A percentile compares a stretch with the other conserved stretches of the same genome.
phyloP scores from a whole-genome alignment of 2,797 vertebrate species.

The Euthynnus affinis region DNA sequence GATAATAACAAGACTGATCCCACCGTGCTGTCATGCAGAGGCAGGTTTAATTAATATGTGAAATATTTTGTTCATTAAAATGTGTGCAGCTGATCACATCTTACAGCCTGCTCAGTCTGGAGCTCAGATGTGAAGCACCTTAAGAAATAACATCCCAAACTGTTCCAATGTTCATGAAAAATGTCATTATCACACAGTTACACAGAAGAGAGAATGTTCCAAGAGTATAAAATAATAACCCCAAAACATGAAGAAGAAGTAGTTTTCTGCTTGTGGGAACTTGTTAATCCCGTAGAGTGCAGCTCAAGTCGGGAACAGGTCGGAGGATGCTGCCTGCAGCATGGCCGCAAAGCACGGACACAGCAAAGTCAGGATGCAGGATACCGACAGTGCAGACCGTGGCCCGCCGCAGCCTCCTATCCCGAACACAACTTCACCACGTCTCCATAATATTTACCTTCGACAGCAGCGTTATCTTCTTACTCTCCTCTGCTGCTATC shows the following conservation, averaged over 20 bases:
- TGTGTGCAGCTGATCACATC: constrained; percentile 53
- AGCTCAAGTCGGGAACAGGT: constrained; percentile 70
- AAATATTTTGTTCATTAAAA: constrained; percentile 38
- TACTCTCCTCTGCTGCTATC: background rate
- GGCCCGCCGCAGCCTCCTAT: constrained; percentile 67
- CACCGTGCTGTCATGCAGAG: constrained; percentile 35
- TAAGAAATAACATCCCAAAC: background rate
- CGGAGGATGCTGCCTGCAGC: constrained; percentile 75
- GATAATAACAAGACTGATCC: constrained; percentile 44
- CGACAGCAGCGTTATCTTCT: background rate
- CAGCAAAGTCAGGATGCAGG: constrained; percentile 67
- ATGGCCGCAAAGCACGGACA: constrained; percentile 72
- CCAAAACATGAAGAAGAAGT: constrained; percentile 4
- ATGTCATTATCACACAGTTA: background rate
- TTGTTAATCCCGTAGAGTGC: constrained; percentile 29
- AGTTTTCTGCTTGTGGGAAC: background rate
- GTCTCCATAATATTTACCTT: constrained; percentile 28
- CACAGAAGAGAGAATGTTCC: background rate
- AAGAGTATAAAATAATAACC: background rate
- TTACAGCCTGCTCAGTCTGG: background rate
- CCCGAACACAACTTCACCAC: constrained; percentile 74
- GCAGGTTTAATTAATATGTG: constrained; percentile 11
- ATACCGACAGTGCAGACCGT: background rate
- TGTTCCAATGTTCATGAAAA: background rate
- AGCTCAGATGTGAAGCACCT: constrained; percentile 3